Evolutionary conservation across 2,888 invertebrate species (phyloP).

Genomic region (Protodeltote pygarga): DNA sequence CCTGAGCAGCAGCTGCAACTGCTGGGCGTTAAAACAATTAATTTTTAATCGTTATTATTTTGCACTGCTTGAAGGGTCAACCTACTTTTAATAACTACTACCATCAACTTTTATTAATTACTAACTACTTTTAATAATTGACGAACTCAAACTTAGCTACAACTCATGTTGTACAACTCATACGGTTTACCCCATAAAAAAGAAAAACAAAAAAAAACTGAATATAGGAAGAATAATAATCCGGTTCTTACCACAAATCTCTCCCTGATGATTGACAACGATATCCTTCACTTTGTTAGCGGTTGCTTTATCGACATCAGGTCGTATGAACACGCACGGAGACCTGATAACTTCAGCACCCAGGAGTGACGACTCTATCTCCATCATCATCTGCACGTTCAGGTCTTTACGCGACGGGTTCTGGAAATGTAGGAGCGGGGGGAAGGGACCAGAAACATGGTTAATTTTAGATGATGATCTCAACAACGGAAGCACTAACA

Average conservation of each 20-base stretch:
- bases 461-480: constrained; percentile 48
- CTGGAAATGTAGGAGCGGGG: constrained; percentile 83
- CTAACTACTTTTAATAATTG: no score
- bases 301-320: constrained; percentile 94
- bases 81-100: no score
- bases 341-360: constrained; percentile 93
- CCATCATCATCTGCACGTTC: constrained; percentile 97
- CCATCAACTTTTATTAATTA: no score
- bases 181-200: no score
- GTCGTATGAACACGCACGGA: constrained; percentile 93
- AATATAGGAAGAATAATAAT: no score
- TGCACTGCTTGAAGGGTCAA: no score
- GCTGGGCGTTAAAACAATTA: no score
- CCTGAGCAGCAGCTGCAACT: no score
- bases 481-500: neutral
- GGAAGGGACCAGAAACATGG: constrained; percentile 50
- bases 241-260: constrained; percentile 86
- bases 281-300: constrained; percentile 95
- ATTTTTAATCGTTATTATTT: no score
- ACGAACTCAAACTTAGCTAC: no score
- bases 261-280: constrained; percentile 94
- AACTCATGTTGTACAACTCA: no score
- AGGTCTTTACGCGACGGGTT: constrained; percentile 96
- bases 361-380: constrained; percentile 94
- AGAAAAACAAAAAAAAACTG: no score